These are phyloP conservation scores for Itoplectis maculator DNA, from an alignment of 2,888 invertebrate species.

Conservation along the genomic window DNA sequence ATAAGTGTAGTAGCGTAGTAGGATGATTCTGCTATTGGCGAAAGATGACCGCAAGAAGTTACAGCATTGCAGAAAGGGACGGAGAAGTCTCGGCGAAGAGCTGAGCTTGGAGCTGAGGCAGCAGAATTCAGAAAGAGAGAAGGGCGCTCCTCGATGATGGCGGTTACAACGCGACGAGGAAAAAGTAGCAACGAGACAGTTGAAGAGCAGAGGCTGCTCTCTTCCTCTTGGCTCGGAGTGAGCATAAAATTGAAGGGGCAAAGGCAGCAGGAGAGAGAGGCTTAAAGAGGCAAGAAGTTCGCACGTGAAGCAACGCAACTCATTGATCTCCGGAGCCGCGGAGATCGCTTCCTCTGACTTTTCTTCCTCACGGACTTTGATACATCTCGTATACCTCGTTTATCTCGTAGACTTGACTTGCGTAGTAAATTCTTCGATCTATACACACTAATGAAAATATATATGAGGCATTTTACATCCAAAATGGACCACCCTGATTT, in stretches of 20 bases:
- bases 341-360: constrained; percentile 43
- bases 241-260: background rate
- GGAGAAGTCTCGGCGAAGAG: constrained; percentile 25
- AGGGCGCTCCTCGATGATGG: constrained; percentile 8
- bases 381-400: constrained; percentile 59
- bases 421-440: constrained; percentile 27
- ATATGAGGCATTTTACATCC: too few relatives aligned
- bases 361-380: constrained; percentile 17
- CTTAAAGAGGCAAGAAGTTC: constrained; percentile 67
- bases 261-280: background rate
- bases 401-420: constrained; percentile 66
- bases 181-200: constrained; percentile 38
- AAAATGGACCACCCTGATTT: too few relatives aligned
- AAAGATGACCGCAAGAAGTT: constrained; percentile 30
- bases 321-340: constrained; percentile 68
- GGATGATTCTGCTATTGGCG: constrained; percentile 42
- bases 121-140: constrained; percentile 31
- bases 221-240: constrained; percentile 23
- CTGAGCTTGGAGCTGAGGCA: constrained; percentile 22
- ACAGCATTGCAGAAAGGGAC: constrained; percentile 25
- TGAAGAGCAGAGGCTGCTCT: constrained; percentile 34
- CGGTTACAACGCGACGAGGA: constrained; percentile 43
- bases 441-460: constrained; percentile 9
- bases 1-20: background rate
- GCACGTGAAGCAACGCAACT: constrained; percentile 76